Percentiles rank a stretch among this genome's conserved stretches.
Evolutionary conservation across 2,113 vertebrate species (phyloP).

Genomic region (Leptosomus discolor): DNA sequence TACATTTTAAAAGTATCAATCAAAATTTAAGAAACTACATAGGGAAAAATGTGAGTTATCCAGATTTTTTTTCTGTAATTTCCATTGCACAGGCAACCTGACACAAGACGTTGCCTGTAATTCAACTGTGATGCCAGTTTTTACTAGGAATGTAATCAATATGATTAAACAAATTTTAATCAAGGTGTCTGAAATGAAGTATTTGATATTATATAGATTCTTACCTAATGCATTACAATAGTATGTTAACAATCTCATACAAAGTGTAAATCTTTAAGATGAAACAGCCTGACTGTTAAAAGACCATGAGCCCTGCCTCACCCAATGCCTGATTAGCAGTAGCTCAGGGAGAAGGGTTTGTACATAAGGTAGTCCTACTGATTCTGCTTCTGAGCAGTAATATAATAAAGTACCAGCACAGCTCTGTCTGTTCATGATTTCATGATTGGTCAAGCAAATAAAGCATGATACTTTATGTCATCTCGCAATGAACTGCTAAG

Average conservation of each 20-base stretch:
- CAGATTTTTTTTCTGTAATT: not conserved
- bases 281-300: not conserved
- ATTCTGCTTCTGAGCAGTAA: not conserved
- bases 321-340: not conserved
- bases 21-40: not conserved
- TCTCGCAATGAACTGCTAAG: not conserved
- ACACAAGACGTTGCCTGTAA: not conserved
- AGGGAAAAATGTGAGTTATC: not conserved
- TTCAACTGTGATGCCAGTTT: not conserved
- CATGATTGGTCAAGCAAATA: not conserved
- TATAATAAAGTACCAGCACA: not conserved
- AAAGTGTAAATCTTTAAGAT: not conserved
- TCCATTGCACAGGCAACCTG: not conserved
- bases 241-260: not conserved
- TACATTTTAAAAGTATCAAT: not conserved
- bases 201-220: not conserved
- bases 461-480: not conserved
- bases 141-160: not conserved
- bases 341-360: not conserved
- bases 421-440: not conserved
- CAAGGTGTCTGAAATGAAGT: not conserved
- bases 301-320: not conserved
- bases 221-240: not conserved
- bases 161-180: constrained; percentile 5
- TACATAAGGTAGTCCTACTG: not conserved